Percentiles rank a stretch among this genome's conserved stretches.
Conservation (phyloP, 2,888 invertebrate genomes). For the Smittia sp. region DNA sequence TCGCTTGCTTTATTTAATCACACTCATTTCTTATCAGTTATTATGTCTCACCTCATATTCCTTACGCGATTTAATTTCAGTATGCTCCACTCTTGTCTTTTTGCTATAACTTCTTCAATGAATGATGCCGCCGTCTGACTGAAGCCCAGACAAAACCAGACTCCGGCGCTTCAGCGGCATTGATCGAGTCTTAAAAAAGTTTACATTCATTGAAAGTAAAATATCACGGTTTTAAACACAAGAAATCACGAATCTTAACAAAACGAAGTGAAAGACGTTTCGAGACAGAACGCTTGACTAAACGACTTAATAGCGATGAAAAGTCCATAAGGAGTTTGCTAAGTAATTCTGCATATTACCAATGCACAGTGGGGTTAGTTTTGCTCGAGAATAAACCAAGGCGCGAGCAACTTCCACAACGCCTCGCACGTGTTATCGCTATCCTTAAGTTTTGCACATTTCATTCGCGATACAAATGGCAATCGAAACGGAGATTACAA, state of each 20-base stretch:
- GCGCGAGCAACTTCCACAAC: no score
- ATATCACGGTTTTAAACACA: constrained; percentile 6
- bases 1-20: constrained; percentile 22
- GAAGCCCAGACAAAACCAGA: no score
- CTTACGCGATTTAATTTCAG: neutral
- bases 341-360: neutral
- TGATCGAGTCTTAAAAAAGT: no score
- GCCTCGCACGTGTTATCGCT: neutral
- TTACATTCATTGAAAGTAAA: neutral
- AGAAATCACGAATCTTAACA: neutral
- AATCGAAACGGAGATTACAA: neutral
- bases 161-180: no score
- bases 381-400: neutral
- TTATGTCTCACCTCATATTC: neutral
- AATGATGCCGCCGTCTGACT: no score
- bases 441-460: neutral
- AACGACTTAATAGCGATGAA: neutral
- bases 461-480: neutral
- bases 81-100: no score
- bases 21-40: constrained; percentile 13
- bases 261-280: neutral
- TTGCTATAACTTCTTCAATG: no score
- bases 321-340: neutral
- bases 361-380: neutral
- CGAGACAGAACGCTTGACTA: neutral